Conservation (phyloP, 2,797 vertebrate species). For the Xyrichtys novacula region DNA sequence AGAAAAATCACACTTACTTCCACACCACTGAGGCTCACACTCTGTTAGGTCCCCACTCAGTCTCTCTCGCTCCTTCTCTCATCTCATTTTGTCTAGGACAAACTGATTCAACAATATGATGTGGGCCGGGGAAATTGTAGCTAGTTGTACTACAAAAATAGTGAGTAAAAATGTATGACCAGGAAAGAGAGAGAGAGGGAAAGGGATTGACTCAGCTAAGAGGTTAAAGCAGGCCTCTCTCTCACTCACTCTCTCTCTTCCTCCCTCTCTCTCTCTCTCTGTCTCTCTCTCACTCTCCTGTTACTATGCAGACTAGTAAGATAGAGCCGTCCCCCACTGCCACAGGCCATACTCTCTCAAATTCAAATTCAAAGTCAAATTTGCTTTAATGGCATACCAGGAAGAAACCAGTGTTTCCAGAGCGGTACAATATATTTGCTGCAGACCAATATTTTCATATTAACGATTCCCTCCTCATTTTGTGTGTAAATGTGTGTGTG, state of each 20-base stretch:
- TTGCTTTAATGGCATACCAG: conserved; percentile 54
- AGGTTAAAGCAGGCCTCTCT: conserved; percentile 75
- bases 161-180: conserved; percentile 42
- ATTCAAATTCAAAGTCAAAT: conserved; percentile 71
- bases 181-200: conserved; percentile 27
- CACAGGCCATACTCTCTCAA: conserved; percentile 67
- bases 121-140: conserved; percentile 9
- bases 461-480: conserved; percentile 21
- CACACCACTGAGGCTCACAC: conserved; percentile 53
- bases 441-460: conserved; percentile 50
- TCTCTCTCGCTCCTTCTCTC: conserved; percentile 11
- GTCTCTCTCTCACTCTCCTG: conserved; percentile 65
- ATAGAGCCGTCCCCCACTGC: conserved; percentile 62
- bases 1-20: conserved; percentile 46
- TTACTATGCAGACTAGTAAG: conserved; percentile 82
- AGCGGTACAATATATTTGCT: conserved; percentile 42
- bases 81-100: conserved; percentile 29
- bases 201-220: conserved; percentile 72
- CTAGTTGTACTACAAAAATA: conserved; percentile 29
- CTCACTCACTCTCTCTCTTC: conserved; percentile 33
- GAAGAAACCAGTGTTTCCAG: conserved; percentile 45
- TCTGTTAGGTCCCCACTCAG: conserved; percentile 25
- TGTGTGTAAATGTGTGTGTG: conserved; percentile 7
- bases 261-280: conserved; percentile 49
- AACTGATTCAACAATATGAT: conserved; percentile 21